Conservation (phyloP, 2,888 invertebrate species). For the Dendrolimus pini region DNA sequence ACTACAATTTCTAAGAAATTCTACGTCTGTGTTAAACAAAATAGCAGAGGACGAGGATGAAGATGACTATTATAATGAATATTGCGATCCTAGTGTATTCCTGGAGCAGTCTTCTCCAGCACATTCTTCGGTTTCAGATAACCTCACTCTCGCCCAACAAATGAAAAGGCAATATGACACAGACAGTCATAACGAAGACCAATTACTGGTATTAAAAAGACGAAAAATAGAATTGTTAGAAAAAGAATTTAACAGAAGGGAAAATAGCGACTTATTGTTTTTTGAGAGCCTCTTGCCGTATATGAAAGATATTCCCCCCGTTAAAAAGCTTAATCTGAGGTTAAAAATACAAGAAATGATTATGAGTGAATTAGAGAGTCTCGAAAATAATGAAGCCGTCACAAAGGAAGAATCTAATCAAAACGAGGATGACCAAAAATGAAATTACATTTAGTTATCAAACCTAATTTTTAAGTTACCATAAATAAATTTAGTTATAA, state of each 20-base stretch:
- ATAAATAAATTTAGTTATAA: too few species aligned
- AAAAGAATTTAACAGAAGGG: slow-evolving; percentile 1
- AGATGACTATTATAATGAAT: background rate
- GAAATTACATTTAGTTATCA: too few species aligned
- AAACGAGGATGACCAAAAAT: too few species aligned
- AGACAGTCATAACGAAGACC: background rate
- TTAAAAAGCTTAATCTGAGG: slow-evolving; percentile 19
- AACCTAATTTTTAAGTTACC: too few species aligned
- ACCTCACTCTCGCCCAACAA: background rate
- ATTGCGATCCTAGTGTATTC: background rate
- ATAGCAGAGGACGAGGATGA: background rate
- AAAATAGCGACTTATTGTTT: slow-evolving; percentile 16
- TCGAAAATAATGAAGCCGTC: slow-evolving; percentile 10
- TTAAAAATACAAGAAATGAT: slow-evolving; percentile 26
- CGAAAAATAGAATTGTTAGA: slow-evolving; percentile 4
- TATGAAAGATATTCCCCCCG: slow-evolving; percentile 19
- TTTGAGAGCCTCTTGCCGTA: slow-evolving; percentile 25
- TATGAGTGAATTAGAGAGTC: slow-evolving; percentile 17
- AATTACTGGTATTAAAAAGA: background rate
- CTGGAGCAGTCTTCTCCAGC: slow-evolving; percentile 1
- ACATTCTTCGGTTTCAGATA: slow-evolving; percentile 3
- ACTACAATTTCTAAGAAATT: slow-evolving; percentile 1
- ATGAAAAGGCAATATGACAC: slow-evolving; percentile 1
- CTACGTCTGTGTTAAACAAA: background rate
- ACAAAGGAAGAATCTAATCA: too few species aligned